Base-by-base conservation (phyloP, 2,888 invertebrate species). In the Drosophila pegasa region DNA sequence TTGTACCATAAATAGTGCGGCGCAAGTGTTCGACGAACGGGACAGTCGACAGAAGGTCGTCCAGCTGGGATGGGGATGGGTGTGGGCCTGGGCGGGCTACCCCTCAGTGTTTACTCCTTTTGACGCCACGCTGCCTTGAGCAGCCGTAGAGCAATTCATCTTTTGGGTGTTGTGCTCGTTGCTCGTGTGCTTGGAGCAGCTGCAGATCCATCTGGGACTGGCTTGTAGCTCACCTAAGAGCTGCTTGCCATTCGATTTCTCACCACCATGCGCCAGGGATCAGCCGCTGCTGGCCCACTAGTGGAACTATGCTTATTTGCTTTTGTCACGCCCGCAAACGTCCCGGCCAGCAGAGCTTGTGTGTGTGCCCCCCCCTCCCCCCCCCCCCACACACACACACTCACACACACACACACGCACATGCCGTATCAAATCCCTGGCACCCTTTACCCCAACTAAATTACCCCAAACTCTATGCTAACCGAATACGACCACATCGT, bases 401-500 rank as follows among this genome's bases (percentile, higher is more conserved):
- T 31, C 47, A 31, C 71, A 37, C 16, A 27, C 27, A 6, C 27
- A 27, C 27, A 27, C 40, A 41, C 55, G 33, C 51, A 38, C 43
- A 51, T 12, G 43, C 29, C 31, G 40, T 54, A 64, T 25, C 33
- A 54, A 62, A 57, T 51, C 57, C 50, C 38, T 55, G 37, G 43
- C 60, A 75, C 59, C 61, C 64, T 63, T 73, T 56, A 22, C 52
- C 16, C 22, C 45, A 35, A 31, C 57, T 48, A 74, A 80, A 79
- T 80, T 78, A 78, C 40, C 57, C 56, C 56, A 51, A 50, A 76
- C 80, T 63, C 87, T 56, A 76, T 71, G 83, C 73, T 75, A 88
- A 84, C 85, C 88, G 85, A 88, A 83, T 67, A 80, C 81, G 80
- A 88, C 85, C 89, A 83, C 90, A 90, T 90, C 90, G 89, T 90